These are phyloP conservation scores for Notechis scutatus DNA, from an alignment of 2,113 vertebrate species.

Conservation along the genomic window DNA sequence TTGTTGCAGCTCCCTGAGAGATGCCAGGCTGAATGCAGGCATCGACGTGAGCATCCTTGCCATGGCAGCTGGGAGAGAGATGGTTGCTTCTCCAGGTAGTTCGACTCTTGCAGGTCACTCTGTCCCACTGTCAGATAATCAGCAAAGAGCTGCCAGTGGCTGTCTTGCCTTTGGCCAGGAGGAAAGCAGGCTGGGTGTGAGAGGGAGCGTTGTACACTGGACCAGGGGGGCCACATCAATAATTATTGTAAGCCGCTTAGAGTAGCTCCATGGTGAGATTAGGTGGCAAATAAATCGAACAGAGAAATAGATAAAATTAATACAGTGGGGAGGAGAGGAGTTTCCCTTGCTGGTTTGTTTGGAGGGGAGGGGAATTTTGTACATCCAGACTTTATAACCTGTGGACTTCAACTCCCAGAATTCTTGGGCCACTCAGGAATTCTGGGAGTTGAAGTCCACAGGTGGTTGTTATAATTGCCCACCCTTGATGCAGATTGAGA, in stretches of 20 bases:
- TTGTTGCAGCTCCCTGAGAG: background rate
- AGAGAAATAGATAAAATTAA: background rate
- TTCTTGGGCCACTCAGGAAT: no score
- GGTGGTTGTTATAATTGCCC: no score
- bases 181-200: background rate
- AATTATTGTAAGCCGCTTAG: background rate
- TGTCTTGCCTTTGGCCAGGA: background rate
- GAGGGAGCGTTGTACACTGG: background rate
- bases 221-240: background rate
- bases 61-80: background rate
- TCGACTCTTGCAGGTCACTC: background rate
- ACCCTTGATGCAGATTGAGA: no score
- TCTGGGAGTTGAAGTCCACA: no score
- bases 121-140: background rate
- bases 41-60: background rate
- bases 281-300: no score
- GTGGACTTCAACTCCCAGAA: no score
- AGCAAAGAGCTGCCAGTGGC: background rate
- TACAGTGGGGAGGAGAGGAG: background rate
- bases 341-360: background rate
- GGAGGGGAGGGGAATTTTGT: background rate
- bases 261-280: no score
- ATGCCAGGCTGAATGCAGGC: background rate
- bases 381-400: background rate
- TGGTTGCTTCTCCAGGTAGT: background rate